Evolutionary conservation across 2,888 invertebrate species (phyloP).

Genomic region (Watsonalla binaria): DNA sequence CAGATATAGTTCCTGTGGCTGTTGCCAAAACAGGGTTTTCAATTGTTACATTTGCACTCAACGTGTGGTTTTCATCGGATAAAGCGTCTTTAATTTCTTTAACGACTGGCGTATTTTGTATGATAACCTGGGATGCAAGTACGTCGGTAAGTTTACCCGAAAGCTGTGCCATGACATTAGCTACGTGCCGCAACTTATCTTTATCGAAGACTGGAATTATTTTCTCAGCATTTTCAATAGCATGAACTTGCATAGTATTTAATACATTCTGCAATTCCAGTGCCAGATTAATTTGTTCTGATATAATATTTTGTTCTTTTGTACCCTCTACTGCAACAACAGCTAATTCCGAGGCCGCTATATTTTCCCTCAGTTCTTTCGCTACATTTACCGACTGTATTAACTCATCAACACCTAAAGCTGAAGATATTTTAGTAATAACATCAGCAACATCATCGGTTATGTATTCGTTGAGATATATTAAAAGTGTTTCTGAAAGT

Average conservation of each 20-base stretch:
- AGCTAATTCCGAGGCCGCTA: slow-evolving; percentile 8
- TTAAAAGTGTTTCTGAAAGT: slow-evolving; percentile 18
- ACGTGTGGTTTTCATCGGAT: neutral
- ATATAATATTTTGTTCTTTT: neutral
- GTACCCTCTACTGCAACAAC: neutral
- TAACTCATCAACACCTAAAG: slow-evolving; percentile 18
- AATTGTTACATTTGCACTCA: too few relatives aligned
- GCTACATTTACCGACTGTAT: slow-evolving; percentile 27
- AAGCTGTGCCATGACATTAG: neutral
- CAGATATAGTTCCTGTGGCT: too few relatives aligned
- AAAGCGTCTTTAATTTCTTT: neutral
- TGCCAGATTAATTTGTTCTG: slow-evolving; percentile 1
- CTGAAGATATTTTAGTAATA: slow-evolving; percentile 20
- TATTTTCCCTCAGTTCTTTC: slow-evolving; percentile 22
- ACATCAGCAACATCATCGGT: slow-evolving; percentile 25
- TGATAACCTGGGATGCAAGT: neutral
- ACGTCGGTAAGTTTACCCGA: neutral
- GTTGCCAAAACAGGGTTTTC: too few relatives aligned
- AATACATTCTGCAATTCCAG: slow-evolving; percentile 19
- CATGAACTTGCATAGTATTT: slow-evolving; percentile 19
- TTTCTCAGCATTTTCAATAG: slow-evolving; percentile 18
- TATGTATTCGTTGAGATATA: slow-evolving; percentile 34
- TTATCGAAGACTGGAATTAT: slow-evolving; percentile 8
- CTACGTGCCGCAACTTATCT: slow-evolving; percentile 2
- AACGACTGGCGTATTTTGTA: neutral